These are phyloP conservation scores for Oophaga sylvatica DNA, from an alignment of 2,797 vertebrate species.

Conservation along the genomic window DNA sequence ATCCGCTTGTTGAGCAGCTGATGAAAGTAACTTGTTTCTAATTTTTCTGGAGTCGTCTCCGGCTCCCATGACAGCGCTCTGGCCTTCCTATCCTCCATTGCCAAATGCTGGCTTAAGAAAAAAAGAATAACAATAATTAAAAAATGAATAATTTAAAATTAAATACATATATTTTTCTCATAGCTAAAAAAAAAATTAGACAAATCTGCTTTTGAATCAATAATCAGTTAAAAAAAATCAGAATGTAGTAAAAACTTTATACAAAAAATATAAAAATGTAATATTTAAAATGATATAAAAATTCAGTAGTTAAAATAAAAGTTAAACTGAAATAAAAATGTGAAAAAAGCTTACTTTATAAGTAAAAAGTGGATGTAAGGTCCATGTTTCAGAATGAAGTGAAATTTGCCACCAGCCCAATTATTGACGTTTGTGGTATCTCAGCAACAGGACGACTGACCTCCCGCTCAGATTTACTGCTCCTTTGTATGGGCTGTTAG, in stretches of 20 bases:
- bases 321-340: not conserved
- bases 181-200: no score
- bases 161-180: no score
- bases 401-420: not conserved
- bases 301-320: not conserved
- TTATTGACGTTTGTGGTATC: conserved; percentile 32
- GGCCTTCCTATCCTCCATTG: not conserved
- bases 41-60: conserved; percentile 24
- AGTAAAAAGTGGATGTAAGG: not conserved
- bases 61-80: not conserved
- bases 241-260: no score
- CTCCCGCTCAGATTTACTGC: conserved; percentile 25
- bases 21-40: conserved; percentile 50
- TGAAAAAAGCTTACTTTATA: not conserved
- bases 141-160: no score
- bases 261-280: not conserved
- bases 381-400: not conserved
- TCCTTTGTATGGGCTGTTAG: conserved; percentile 40
- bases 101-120: not conserved
- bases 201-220: not conserved
- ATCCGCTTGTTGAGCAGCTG: conserved; percentile 48
- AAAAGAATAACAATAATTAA: not conserved
- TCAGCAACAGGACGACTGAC: conserved; percentile 11
- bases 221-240: not conserved
- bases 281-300: not conserved